phyloP scores from a whole-genome alignment of 2,888 invertebrate genomes.

The Drymonia ruficornis region DNA sequence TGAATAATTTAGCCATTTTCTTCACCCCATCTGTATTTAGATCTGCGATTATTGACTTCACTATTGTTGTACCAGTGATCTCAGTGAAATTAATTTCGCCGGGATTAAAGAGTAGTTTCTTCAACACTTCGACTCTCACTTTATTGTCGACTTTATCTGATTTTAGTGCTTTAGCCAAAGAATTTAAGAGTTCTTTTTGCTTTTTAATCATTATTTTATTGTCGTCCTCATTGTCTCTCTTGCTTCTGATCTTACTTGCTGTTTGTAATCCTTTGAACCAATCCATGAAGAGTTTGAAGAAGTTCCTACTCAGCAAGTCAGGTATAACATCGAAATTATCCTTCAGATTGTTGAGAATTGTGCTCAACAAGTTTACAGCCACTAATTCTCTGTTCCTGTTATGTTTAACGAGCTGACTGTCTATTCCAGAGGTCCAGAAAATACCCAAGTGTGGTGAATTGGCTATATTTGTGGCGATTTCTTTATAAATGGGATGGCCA shows the following conservation, averaged over 20 bases:
- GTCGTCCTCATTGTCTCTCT: slow-evolving; percentile 74
- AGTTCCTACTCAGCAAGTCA: slow-evolving; percentile 86
- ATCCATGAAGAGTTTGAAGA: slow-evolving; percentile 86
- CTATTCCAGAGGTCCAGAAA: slow-evolving; percentile 84
- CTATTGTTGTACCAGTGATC: slow-evolving; percentile 86
- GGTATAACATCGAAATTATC: slow-evolving; percentile 79
- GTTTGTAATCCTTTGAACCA: slow-evolving; percentile 86
- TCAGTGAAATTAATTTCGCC: slow-evolving; percentile 91
- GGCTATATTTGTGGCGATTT: slow-evolving; percentile 83
- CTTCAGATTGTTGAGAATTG: slow-evolving; percentile 78
- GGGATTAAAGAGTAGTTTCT: slow-evolving; percentile 87
- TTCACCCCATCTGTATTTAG: slow-evolving; percentile 86
- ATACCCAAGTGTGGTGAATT: slow-evolving; percentile 75
- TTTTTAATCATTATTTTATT: slow-evolving; percentile 81
- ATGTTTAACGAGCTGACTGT: slow-evolving; percentile 71
- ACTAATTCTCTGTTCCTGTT: slow-evolving; percentile 86
- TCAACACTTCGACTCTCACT: slow-evolving; percentile 84
- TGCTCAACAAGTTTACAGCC: slow-evolving; percentile 84
- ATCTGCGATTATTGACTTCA: slow-evolving; percentile 86
- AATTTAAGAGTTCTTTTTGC: slow-evolving; percentile 82
- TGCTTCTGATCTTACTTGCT: slow-evolving; percentile 83
- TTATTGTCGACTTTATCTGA: slow-evolving; percentile 75
- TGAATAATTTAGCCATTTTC: slow-evolving; percentile 86
- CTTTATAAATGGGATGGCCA: slow-evolving; percentile 87
- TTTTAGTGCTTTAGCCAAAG: slow-evolving; percentile 78